A percentile compares a stretch with the other conserved stretches of the same genome.
These are phyloP conservation scores for Anastrepha obliqua DNA, from an alignment of 1,140 invertebrate genomes.

Conservation along the genomic window DNA sequence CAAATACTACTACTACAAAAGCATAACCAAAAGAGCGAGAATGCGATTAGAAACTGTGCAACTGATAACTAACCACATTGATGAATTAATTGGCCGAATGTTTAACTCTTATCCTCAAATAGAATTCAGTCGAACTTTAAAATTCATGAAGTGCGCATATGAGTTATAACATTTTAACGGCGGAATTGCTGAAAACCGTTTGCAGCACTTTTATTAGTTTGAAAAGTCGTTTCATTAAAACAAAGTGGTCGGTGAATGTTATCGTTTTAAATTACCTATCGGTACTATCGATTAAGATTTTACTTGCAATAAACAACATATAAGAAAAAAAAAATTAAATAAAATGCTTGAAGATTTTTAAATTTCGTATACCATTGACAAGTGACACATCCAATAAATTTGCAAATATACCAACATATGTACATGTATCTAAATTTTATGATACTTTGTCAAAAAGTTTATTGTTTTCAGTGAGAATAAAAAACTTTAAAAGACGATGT, in stretches of 20 bases:
- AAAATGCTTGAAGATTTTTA: too few species aligned
- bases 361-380: too few species aligned
- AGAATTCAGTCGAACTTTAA: not conserved
- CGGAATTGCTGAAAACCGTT: too few species aligned
- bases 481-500: not conserved
- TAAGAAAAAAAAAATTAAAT: too few species aligned
- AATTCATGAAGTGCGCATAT: not conserved
- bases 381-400: too few species aligned
- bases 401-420: too few species aligned
- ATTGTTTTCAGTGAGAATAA: not conserved
- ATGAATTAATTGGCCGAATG: not conserved
- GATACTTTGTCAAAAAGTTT: too few species aligned
- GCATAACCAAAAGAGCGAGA: not conserved
- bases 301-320: not conserved
- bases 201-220: too few species aligned
- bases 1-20: not conserved
- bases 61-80: slow-evolving; percentile 17
- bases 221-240: too few species aligned
- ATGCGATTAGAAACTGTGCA: not conserved
- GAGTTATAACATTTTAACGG: not conserved
- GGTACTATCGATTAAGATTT: not conserved
- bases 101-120: slow-evolving; percentile 11
- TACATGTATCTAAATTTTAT: too few species aligned
- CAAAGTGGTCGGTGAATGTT: not conserved
- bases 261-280: not conserved